These are phyloP conservation scores for Orius insidiosus DNA, from an alignment of 1,140 invertebrate genomes.

Conservation along the genomic window DNA sequence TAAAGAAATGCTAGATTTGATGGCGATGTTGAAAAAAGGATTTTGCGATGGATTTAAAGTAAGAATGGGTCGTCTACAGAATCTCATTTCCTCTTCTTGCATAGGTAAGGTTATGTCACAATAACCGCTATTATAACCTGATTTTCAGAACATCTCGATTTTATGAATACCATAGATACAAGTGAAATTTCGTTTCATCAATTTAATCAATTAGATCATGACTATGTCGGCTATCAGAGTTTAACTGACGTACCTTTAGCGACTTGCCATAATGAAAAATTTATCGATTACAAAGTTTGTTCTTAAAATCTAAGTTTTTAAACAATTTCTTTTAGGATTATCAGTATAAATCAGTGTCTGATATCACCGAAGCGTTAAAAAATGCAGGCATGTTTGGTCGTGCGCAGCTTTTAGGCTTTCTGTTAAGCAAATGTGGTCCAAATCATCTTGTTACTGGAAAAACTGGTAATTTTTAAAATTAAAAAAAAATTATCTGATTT, in stretches of 20 bases:
- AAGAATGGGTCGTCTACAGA: slow-evolving; percentile 83
- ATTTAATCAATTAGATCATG: slow-evolving; percentile 77
- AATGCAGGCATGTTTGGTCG: slow-evolving; percentile 55
- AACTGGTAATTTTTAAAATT: slow-evolving; percentile 26
- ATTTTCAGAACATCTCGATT: slow-evolving; percentile 79
- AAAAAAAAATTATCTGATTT: neutral
- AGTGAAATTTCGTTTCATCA: slow-evolving; percentile 53
- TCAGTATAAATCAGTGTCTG: slow-evolving; percentile 41
- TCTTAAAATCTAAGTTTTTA: neutral
- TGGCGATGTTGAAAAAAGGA: slow-evolving; percentile 94
- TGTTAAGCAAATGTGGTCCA: slow-evolving; percentile 65
- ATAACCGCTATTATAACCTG: slow-evolving; percentile 6
- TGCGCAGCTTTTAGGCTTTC: slow-evolving; percentile 67
- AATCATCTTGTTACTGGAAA: slow-evolving; percentile 50
- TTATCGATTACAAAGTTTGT: neutral
- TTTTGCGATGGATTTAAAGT: slow-evolving; percentile 91
- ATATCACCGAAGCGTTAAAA: slow-evolving; percentile 54
- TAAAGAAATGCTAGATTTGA: slow-evolving; percentile 87
- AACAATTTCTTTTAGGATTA: slow-evolving; percentile 26
- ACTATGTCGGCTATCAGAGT: slow-evolving; percentile 88
- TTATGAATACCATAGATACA: slow-evolving; percentile 60
- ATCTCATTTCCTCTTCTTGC: slow-evolving; percentile 85
- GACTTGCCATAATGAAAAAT: slow-evolving; percentile 46
- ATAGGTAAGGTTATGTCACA: slow-evolving; percentile 39
- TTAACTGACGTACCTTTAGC: slow-evolving; percentile 89